Percentiles rank a stretch among this genome's conserved stretches.
Conservation (phyloP, 2,113 vertebrate species). For the Planiliza haematocheilus region DNA sequence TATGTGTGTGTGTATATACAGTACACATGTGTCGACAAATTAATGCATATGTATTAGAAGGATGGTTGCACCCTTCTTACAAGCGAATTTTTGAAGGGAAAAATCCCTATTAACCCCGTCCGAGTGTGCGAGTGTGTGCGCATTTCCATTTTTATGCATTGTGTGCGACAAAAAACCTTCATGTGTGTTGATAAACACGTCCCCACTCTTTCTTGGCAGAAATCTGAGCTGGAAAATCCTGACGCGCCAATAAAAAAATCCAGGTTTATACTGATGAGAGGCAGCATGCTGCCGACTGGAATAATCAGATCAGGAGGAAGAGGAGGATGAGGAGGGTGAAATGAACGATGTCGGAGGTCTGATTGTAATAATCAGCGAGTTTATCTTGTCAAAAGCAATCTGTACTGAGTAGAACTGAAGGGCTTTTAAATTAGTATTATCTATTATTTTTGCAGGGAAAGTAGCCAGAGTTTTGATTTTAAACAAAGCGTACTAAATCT, state of each 20-base stretch:
- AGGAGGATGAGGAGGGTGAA: conserved; percentile 1
- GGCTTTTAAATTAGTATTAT: too few species aligned
- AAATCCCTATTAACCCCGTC: conserved; percentile 31
- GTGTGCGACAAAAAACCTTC: conserved; percentile 1
- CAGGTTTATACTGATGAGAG: conserved; percentile 61
- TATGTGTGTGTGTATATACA: conserved; percentile 4
- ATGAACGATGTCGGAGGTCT: background rate
- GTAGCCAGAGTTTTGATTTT: too few species aligned
- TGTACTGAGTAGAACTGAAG: background rate
- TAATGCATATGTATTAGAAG: conserved; percentile 10
- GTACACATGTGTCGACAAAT: conserved; percentile 22
- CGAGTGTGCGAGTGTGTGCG: conserved; percentile 13
- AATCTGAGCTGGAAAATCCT: conserved; percentile 65
- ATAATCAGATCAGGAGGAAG: conserved; percentile 67
- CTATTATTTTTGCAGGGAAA: too few species aligned
- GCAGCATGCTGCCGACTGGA: conserved; percentile 39
- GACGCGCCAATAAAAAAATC: conserved; percentile 52
- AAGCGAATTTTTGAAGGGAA: conserved; percentile 12
- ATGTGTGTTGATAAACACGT: conserved; percentile 43
- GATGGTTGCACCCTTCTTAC: conserved; percentile 8
- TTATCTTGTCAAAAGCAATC: background rate
- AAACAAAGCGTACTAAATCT: too few species aligned
- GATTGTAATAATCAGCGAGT: background rate
- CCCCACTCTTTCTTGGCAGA: conserved; percentile 39
- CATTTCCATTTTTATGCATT: conserved; percentile 24